Base-by-base conservation (phyloP, 2,113 vertebrate species). In the Pyrgilauda ruficollis region DNA sequence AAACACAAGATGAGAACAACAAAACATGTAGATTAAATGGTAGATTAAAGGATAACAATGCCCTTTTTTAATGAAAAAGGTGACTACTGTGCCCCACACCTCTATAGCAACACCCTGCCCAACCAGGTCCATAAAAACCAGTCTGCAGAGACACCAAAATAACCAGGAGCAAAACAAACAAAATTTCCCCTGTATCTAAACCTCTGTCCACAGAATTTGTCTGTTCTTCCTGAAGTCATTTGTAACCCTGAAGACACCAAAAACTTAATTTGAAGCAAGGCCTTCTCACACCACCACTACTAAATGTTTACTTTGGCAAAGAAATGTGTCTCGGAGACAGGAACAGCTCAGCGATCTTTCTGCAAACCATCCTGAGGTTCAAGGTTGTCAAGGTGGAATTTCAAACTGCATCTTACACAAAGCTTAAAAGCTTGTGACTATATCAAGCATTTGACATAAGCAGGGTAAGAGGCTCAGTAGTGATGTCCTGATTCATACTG, bases 341-440 rank as follows among this genome's bases (percentile, higher is more conserved):
- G 44, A 89, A 53, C 39, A 82, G 61, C 43, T 68, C 73, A 72
- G 39, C 53, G 84, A 35, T 16, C 64, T 30, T 88, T 16, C 66
- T 82, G 56, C 77, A 94, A 75, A 76, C 11, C 33, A 7, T 73
- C 12, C 79, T 28, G 37, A 93, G 85, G 67, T 41, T 92, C 84
- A 87, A 87, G 91, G 94, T 69, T 89, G 66, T 28, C 89, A 72
- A 78, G 84, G 77, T 66, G 77, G 80, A 91, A 94, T 77, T 91
- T 73, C 41, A 20, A 78, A 91, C 52, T 39, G 33, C 30, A 2
- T 89, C 89, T 87, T 87, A 95, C 8, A 67, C 35, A 75, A 41
- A 94, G 96, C 94, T 97, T 96, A 94, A 95, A 94, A 96, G 91
- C 91, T 89, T 93, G 87, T 26, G 87, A 30, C 87, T 85, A 9